phyloP scores from a whole-genome alignment of 2,797 vertebrate species.

The Lepidocolaptes lacrymiger region DNA sequence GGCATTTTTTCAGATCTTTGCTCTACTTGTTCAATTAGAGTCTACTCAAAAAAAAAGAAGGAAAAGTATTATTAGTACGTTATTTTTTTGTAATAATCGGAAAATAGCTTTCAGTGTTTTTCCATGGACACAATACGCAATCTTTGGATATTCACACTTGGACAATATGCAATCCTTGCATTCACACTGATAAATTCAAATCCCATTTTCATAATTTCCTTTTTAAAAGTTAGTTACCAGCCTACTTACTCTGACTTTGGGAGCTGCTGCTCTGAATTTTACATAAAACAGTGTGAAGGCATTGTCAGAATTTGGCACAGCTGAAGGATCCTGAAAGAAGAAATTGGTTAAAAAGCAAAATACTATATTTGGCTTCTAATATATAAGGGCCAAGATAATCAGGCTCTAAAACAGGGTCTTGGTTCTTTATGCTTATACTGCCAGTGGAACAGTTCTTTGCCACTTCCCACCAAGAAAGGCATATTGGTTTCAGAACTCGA shows the following conservation, averaged over 20 bases:
- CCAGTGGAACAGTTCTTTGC: neutral
- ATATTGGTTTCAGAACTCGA: neutral
- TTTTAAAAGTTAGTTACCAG: neutral
- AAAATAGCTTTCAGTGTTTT: neutral
- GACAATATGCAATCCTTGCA: neutral
- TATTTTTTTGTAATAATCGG: neutral
- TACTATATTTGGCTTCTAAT: neutral
- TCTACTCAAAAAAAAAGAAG: conserved; percentile 76
- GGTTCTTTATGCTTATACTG: neutral
- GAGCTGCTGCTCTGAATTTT: conserved; percentile 94
- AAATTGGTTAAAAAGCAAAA: conserved; percentile 4
- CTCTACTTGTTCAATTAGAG: conserved; percentile 95
- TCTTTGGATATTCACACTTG: neutral
- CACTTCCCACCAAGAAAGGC: neutral
- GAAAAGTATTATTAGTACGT: neutral
- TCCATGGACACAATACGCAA: neutral
- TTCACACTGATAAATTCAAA: neutral
- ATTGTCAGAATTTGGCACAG: conserved; percentile 89
- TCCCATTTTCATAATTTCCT: neutral
- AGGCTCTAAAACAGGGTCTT: neutral
- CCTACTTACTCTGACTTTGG: conserved; percentile 94
- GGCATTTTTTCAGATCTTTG: conserved; percentile 91
- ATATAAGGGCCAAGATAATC: neutral
- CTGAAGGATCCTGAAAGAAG: conserved; percentile 86
- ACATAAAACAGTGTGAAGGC: conserved; percentile 98